Base-by-base conservation (phyloP, 2,797 vertebrate species). In the Pseudochaenichthys georgianus region DNA sequence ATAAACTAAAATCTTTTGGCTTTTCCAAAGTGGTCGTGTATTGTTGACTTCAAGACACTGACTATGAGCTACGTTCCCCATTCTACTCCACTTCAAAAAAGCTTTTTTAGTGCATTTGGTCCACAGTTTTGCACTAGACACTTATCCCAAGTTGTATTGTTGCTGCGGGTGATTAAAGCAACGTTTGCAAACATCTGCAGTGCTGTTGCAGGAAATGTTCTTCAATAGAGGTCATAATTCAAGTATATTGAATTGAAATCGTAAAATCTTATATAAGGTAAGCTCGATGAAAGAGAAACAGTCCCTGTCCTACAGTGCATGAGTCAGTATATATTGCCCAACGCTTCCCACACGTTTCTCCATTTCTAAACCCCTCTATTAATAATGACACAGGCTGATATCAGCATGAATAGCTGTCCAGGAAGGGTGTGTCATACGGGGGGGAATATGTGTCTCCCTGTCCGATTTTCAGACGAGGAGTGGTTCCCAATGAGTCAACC, bases 401-500 rank as follows among this genome's bases (percentile, higher is more conserved):
- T 80, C 77, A 78, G 68, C 78, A 57, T 60, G 72, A 89, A 64
- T 70, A 46, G 23, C 23, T 17, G 21, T 12, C 41, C 41, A 2
- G 6, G 7, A 5, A n/a, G 77, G 83, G 61, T 55, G 88, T 58
- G 86, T 68, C 46, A 23, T 10, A 17, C 2, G 10, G 12, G 50
- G 53, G 55, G 72, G 13, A 7, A 23, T 73, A 70, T 66, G 6
- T 5, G 16, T 74, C 75, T 66, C 71, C 48, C 53, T 28, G 19
- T 53, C 11, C 8, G 1, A 21, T 3, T 38, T 57, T 45, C 19
- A 84, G 81, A 78, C 72, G 41, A 87, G 92, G 93, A 15, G 91
- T 88, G 91, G 78, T 9, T 65, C 64, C 31, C 59, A 65, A 1
- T 94, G 91, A 92, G 67, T 93, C 89, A 94, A 75, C 3, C 57